These are phyloP conservation scores for Merluccius polli DNA, from an alignment of 2,797 vertebrate genomes.

Conservation along the genomic window DNA sequence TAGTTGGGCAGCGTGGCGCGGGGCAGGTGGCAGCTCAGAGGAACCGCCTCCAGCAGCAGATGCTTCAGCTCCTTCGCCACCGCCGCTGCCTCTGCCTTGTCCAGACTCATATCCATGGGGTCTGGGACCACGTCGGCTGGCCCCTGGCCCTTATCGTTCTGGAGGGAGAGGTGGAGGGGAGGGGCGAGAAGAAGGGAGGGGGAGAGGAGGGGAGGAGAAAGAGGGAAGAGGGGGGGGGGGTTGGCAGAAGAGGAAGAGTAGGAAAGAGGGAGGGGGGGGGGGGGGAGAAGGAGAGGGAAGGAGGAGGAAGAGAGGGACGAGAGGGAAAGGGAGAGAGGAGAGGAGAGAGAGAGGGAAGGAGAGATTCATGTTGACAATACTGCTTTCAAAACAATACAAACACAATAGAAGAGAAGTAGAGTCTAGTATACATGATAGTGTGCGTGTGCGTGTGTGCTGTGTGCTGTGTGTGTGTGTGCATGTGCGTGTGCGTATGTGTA, in stretches of 20 bases:
- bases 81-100: constrained; percentile 87
- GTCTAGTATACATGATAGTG: too few species aligned
- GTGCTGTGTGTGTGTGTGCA: too few species aligned
- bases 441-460: not conserved
- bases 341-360: too few species aligned
- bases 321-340: not conserved
- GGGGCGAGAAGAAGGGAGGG: not conserved
- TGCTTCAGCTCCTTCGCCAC: constrained; percentile 88
- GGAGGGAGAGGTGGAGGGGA: constrained; percentile 10
- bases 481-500: constrained; percentile 41
- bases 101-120: constrained; percentile 92
- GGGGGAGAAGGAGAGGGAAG: not conserved
- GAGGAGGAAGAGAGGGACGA: not conserved
- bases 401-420: not conserved
- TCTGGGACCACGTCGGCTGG: constrained; percentile 87
- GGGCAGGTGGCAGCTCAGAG: constrained; percentile 87
- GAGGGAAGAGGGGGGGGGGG: not conserved
- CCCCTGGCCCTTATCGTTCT: constrained; percentile 89
- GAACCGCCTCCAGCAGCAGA: constrained; percentile 84
- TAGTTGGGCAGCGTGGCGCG: constrained; percentile 88
- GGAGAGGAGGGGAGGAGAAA: not conserved
- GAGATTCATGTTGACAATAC: not conserved
- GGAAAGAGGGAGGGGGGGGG: not conserved
- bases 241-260: not conserved
- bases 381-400: not conserved